These are phyloP conservation scores for Typhlomys cinereus DNA, from an alignment of 2,113 vertebrate genomes.

Conservation along the genomic window DNA sequence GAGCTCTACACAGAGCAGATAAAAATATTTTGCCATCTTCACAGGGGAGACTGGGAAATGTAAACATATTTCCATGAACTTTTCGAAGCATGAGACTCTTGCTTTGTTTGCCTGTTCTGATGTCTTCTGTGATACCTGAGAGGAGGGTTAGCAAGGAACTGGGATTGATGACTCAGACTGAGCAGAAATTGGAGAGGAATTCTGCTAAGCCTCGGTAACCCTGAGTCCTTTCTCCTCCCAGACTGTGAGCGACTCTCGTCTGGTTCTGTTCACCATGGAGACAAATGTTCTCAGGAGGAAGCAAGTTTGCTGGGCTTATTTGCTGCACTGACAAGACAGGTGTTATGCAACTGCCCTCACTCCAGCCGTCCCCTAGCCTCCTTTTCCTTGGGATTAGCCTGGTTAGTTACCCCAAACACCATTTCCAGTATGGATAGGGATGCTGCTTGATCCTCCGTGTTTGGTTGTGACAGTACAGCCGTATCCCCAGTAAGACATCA, in stretches of 20 bases:
- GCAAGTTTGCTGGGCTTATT: constrained; percentile 12
- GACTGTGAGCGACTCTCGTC: background rate
- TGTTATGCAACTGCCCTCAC: constrained; percentile 24
- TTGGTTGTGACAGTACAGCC: background rate
- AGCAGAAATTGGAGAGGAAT: background rate
- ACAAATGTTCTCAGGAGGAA: constrained; percentile 46
- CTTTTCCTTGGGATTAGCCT: background rate
- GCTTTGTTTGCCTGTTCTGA: background rate
- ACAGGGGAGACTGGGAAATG: background rate
- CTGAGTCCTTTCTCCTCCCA: background rate
- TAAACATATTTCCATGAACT: background rate
- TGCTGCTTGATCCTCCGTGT: background rate
- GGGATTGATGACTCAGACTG: background rate
- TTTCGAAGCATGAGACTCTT: background rate
- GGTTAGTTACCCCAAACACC: background rate
- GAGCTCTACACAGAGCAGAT: background rate
- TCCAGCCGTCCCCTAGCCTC: background rate
- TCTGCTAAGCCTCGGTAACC: background rate
- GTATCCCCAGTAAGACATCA: background rate
- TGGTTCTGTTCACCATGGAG: constrained; percentile 55
- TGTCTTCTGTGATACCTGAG: background rate
- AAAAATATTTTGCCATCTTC: background rate
- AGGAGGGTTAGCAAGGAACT: background rate
- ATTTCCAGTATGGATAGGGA: background rate
- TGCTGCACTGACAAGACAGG: constrained; percentile 32